These are phyloP conservation scores for Chrysaora quinquecirrha DNA, from an alignment of 30 jellyfish, hydroid and myxozoan species.

Conservation along the genomic window DNA sequence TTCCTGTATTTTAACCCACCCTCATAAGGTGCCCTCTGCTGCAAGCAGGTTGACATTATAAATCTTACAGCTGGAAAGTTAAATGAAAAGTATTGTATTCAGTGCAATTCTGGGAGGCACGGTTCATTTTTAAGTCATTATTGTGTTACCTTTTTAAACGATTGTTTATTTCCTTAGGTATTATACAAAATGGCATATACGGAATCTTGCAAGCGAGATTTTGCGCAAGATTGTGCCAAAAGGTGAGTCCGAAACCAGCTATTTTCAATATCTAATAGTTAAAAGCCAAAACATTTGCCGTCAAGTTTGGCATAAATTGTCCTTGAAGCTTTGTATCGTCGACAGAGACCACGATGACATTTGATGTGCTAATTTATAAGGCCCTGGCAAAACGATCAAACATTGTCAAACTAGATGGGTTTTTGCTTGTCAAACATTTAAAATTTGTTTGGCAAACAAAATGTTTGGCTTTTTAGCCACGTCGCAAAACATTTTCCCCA, in stretches of 20 bases:
- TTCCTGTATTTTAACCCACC: background rate
- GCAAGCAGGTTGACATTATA: no score
- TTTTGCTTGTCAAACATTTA: no score
- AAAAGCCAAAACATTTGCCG: background rate
- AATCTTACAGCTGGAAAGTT: no score
- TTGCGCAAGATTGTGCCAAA: conserved; percentile 79
- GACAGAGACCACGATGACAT: background rate
- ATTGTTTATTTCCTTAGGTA: conserved; percentile 36
- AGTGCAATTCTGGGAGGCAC: no score
- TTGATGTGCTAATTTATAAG: background rate
- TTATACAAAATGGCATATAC: conserved; percentile 92
- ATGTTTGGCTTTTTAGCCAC: no score
- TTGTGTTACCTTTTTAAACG: no score
- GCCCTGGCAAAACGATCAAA: background rate
- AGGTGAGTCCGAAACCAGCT: conserved; percentile 20
- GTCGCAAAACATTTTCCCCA: no score
- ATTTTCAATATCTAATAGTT: background rate
- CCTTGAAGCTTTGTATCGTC: background rate
- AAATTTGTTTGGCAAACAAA: no score
- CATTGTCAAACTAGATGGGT: no score
- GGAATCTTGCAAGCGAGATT: conserved; percentile 89
- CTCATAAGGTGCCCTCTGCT: no score
- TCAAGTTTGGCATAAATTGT: background rate
- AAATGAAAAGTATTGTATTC: no score
- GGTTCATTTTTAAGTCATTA: no score